phyloP scores from a whole-genome alignment of 2,888 invertebrate genomes.

The Apotomis turbidana region DNA sequence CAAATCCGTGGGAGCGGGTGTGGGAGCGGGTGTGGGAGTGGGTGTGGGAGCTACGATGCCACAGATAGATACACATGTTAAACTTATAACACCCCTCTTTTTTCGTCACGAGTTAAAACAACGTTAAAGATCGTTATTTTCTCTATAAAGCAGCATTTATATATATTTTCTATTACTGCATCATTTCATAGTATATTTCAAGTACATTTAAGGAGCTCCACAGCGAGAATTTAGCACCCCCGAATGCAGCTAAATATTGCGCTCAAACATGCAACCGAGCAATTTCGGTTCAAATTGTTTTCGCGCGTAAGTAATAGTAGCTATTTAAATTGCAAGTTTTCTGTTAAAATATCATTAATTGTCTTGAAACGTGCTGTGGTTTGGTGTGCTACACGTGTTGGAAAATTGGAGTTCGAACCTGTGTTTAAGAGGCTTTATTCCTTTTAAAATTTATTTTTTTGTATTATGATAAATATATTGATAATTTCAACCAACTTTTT shows the following conservation, averaged over 20 bases:
- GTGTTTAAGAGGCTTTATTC: too few relatives aligned
- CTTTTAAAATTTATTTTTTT: too few relatives aligned
- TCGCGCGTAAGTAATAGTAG: conserved; percentile 17
- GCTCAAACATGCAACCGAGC: conserved; percentile 30
- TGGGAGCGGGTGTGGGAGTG: too few relatives aligned
- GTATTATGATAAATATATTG: too few relatives aligned
- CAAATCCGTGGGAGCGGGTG: too few relatives aligned
- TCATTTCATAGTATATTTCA: conserved; percentile 13
- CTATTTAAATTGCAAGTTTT: conserved; percentile 7
- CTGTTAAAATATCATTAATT: conserved; percentile 7
- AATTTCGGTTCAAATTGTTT: conserved; percentile 34
- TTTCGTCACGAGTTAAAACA: neutral
- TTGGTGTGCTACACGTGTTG: neutral
- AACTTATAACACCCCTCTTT: too few relatives aligned
- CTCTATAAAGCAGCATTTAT: neutral
- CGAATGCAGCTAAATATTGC: conserved; percentile 34
- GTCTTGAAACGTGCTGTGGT: neutral
- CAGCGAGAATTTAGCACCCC: conserved; percentile 19
- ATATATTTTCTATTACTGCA: neutral
- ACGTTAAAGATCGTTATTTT: neutral
- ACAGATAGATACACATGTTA: too few relatives aligned
- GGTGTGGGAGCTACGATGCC: too few relatives aligned
- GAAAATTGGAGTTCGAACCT: neutral
- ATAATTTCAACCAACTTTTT: too few relatives aligned
- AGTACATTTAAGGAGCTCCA: conserved; percentile 25